A percentile compares a stretch with the other conserved stretches of the same genome.
phyloP scores from a whole-genome alignment of 2,113 vertebrate genomes.

The Isichthys henryi region DNA sequence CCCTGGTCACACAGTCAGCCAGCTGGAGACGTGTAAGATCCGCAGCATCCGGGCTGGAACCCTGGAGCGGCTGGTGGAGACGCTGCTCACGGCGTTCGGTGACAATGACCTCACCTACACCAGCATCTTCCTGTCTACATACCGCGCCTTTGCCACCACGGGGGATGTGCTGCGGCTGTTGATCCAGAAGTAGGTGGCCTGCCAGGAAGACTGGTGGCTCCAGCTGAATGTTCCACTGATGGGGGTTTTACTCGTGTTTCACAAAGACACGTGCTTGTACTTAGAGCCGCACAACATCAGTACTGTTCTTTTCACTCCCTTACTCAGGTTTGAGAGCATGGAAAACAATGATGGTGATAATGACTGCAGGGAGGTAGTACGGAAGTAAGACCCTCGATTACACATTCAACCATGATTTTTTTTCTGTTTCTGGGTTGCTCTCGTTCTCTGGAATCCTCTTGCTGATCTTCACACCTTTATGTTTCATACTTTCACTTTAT shows the following conservation, averaged over 20 bases:
- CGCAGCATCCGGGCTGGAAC: constrained; percentile 88
- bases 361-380: constrained; percentile 64
- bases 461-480: not conserved
- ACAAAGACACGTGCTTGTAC: not conserved
- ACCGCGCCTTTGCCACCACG: constrained; percentile 77
- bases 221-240: not conserved
- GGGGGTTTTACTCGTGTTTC: not conserved
- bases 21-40: constrained; percentile 88
- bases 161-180: constrained; percentile 77
- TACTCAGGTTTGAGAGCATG: constrained; percentile 67
- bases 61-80: constrained; percentile 88
- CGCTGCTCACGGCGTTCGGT: constrained; percentile 79
- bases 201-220: not conserved
- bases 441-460: not conserved
- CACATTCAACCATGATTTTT: not conserved
- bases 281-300: not conserved
- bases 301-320: not conserved
- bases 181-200: constrained; percentile 61
- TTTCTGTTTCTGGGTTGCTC: not conserved
- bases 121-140: constrained; percentile 89
- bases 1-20: constrained; percentile 83
- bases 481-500: not conserved
- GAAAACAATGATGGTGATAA: constrained; percentile 53
- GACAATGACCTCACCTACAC: constrained; percentile 93
- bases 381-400: constrained; percentile 69